phyloP scores from a whole-genome alignment of 2,888 invertebrate genomes.

The Tortrix viridana region DNA sequence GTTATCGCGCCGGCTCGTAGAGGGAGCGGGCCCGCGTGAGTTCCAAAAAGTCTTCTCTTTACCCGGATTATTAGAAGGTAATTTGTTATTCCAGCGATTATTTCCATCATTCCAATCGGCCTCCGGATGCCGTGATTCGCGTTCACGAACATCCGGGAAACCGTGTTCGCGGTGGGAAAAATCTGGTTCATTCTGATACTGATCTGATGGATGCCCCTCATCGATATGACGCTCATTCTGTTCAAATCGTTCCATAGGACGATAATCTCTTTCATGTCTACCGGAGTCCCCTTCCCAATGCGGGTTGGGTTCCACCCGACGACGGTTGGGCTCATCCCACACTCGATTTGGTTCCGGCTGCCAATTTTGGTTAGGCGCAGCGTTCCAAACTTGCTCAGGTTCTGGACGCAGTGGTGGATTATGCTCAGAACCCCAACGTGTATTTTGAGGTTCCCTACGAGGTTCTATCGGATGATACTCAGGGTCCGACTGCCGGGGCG shows the following conservation, averaged over 20 bases:
- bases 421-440: constrained; percentile 20
- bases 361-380: constrained; percentile 6
- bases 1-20: background rate
- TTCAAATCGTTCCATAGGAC: constrained; percentile 8
- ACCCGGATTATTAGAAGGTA: background rate
- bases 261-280: background rate
- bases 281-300: constrained; percentile 12
- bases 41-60: background rate
- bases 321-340: constrained; percentile 13
- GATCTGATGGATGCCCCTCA: background rate
- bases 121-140: background rate
- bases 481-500: constrained; percentile 1
- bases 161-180: background rate
- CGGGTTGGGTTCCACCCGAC: constrained; percentile 3
- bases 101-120: background rate
- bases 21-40: background rate
- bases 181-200: constrained; percentile 1
- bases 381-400: constrained; percentile 1
- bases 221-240: background rate
- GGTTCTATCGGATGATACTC: constrained; percentile 2
- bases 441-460: background rate
- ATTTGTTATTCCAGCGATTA: background rate
- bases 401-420: background rate
- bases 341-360: constrained; percentile 2
- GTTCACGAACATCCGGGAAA: background rate